Percentiles rank a stretch among this genome's conserved stretches.
phyloP scores from a whole-genome alignment of 64 coral and sea anemone genomes.

The Astreopora myriophthalma region DNA sequence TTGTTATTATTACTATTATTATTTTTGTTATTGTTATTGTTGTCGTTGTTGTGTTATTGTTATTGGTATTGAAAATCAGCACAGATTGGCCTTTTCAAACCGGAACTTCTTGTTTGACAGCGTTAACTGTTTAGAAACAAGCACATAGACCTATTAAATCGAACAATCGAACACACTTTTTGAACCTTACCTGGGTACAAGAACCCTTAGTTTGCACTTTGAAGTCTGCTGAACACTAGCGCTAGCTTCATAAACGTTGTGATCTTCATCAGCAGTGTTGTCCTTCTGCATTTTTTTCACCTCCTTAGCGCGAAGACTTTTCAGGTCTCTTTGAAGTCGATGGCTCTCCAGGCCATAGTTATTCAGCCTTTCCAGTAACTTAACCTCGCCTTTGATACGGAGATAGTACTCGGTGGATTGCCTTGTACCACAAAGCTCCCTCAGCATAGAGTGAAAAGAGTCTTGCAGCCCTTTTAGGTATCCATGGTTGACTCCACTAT shows the following conservation, averaged over 20 bases:
- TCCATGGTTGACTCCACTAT: constrained; percentile 47
- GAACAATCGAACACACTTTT: background rate
- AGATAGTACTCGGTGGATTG: constrained; percentile 33
- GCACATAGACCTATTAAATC: background rate
- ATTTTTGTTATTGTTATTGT: no score
- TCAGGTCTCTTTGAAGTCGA: constrained; percentile 18
- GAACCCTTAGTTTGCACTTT: constrained; percentile 50
- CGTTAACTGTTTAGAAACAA: background rate
- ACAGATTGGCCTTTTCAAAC: no score
- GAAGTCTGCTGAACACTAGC: background rate
- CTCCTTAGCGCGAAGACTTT: constrained; percentile 23
- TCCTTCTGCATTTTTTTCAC: constrained; percentile 67
- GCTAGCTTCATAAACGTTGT: background rate
- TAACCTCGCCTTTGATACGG: constrained; percentile 19
- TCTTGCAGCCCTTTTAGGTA: constrained; percentile 67
- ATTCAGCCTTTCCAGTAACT: background rate
- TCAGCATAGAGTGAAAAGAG: constrained; percentile 65
- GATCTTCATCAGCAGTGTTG: background rate
- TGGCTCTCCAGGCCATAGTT: constrained; percentile 3
- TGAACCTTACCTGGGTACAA: constrained; percentile 33
- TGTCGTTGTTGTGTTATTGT: no score
- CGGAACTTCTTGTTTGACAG: no score
- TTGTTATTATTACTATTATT: no score
- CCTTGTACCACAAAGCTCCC: background rate
- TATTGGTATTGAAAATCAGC: no score